phyloP scores from a whole-genome alignment of 2,113 vertebrate species.

The Paralichthys olivaceus region DNA sequence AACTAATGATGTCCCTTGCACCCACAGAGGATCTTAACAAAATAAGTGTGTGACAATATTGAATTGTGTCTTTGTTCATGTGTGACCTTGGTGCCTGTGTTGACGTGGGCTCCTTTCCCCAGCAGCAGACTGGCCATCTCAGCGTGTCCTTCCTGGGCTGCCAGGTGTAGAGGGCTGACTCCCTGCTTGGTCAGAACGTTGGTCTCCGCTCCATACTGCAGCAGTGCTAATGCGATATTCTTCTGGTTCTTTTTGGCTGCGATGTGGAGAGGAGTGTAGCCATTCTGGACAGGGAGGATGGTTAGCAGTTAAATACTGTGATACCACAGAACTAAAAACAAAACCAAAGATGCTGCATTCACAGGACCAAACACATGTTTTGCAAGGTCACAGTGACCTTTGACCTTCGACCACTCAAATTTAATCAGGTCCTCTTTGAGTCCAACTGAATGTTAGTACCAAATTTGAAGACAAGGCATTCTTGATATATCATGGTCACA shows the following conservation, averaged over 20 bases:
- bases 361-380: too few species aligned
- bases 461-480: too few species aligned
- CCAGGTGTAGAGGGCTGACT: constrained; percentile 93
- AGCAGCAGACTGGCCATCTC: constrained; percentile 92
- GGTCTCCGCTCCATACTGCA: constrained; percentile 91
- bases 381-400: too few species aligned
- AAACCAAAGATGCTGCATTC: neutral
- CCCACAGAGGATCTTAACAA: neutral
- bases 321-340: neutral
- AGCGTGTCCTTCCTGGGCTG: constrained; percentile 93
- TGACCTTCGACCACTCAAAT: too few species aligned
- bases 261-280: constrained; percentile 96
- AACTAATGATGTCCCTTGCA: neutral
- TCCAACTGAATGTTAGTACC: too few species aligned
- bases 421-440: too few species aligned
- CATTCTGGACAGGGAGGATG: constrained; percentile 83
- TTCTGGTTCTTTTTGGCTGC: constrained; percentile 97
- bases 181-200: constrained; percentile 94
- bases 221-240: constrained; percentile 88
- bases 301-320: neutral
- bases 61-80: neutral
- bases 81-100: constrained; percentile 90
- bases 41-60: neutral
- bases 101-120: constrained; percentile 89
- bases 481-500: too few species aligned